Conservation (phyloP, 2,888 invertebrate species). For the Eupeodes latifasciatus region DNA sequence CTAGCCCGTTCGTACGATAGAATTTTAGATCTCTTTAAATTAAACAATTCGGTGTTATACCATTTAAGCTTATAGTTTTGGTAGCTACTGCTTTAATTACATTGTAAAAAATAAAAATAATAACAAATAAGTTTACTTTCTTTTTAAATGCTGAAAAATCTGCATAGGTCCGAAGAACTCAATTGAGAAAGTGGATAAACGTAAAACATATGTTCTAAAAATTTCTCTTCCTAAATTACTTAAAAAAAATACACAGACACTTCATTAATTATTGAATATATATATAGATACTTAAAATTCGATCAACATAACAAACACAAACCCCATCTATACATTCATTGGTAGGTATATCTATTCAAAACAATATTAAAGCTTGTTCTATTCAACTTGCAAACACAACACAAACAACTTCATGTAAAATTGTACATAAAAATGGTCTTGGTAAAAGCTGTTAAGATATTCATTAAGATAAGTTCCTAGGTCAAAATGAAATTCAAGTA, state of each 20-base stretch:
- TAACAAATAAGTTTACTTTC: no score
- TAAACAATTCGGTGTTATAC: no score
- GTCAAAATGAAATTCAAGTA: conserved; percentile 56
- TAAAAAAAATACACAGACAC: not conserved
- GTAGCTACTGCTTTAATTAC: no score
- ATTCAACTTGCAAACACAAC: not conserved
- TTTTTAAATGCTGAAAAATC: no score
- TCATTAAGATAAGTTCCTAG: conserved; percentile 54
- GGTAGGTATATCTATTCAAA: not conserved
- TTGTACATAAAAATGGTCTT: conserved; percentile 7
- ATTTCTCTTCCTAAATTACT: not conserved
- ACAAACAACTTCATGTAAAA: not conserved
- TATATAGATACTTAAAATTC: not conserved
- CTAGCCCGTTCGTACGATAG: no score
- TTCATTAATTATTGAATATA: not conserved
- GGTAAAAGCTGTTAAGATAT: conserved; percentile 45
- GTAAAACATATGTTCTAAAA: not conserved
- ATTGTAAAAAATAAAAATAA: no score
- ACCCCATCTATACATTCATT: no score
- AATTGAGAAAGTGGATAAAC: not conserved
- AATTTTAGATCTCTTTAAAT: no score
- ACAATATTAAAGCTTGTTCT: not conserved
- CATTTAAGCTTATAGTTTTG: no score
- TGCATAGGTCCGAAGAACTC: not conserved
- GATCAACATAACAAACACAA: not conserved